phyloP scores from a whole-genome alignment of 2,797 vertebrate genomes.

The Chiroxiphia lanceolata region DNA sequence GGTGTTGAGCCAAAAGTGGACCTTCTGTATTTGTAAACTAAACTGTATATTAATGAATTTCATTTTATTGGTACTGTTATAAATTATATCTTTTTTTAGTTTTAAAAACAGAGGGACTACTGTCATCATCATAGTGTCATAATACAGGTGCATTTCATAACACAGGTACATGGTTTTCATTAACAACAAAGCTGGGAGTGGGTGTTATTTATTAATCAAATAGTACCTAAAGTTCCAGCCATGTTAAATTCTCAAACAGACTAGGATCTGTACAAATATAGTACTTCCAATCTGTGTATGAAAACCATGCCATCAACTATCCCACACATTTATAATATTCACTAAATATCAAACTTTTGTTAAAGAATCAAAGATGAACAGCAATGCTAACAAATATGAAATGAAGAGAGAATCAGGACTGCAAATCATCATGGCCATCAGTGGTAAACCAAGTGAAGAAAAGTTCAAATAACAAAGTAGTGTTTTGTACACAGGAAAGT shows the following conservation, averaged over 20 bases:
- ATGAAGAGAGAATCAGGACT: neutral
- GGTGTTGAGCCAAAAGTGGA: slow-evolving; percentile 47
- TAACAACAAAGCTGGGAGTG: neutral
- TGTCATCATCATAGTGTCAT: neutral
- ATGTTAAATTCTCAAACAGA: slow-evolving; percentile 2
- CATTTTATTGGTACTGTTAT: neutral
- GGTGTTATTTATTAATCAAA: slow-evolving; percentile 24
- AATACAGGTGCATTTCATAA: neutral
- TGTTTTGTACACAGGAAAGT: neutral
- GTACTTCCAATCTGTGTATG: slow-evolving; percentile 41
- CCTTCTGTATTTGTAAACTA: slow-evolving; percentile 22
- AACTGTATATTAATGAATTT: neutral
- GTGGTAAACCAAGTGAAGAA: neutral
- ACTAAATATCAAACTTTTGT: slow-evolving; percentile 33
- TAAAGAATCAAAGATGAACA: neutral
- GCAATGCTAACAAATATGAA: neutral
- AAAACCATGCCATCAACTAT: slow-evolving; percentile 48
- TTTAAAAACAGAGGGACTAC: neutral
- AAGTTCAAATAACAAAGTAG: neutral
- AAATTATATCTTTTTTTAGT: neutral
- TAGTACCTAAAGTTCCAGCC: neutral
- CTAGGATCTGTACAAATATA: slow-evolving; percentile 15
- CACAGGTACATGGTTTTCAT: neutral
- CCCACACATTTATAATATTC: slow-evolving; percentile 28
- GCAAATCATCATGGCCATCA: neutral